phyloP scores from a whole-genome alignment of 2,113 vertebrate species.

The Trachemys scripta region DNA sequence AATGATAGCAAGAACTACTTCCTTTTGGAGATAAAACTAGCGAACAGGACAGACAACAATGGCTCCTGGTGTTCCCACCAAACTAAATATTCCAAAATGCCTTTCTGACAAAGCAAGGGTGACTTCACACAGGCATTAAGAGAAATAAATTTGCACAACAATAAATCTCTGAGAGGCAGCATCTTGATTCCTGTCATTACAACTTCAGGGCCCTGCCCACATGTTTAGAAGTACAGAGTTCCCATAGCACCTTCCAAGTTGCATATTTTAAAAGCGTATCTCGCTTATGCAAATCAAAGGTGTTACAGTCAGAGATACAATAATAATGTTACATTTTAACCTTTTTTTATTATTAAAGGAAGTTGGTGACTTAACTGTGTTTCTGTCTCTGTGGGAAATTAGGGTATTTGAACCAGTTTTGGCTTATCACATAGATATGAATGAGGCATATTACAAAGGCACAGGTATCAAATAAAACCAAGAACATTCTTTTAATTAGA shows the following conservation, averaged over 20 bases:
- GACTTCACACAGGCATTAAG: background rate
- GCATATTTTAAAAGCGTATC: background rate
- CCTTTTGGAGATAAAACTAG: constrained; percentile 1
- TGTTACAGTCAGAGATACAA: background rate
- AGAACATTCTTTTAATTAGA: constrained; percentile 42
- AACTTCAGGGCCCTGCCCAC: fast-evolving
- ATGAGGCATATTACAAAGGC: constrained; percentile 65
- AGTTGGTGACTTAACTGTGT: constrained; percentile 34
- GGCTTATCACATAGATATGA: constrained; percentile 53
- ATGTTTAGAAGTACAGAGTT: background rate
- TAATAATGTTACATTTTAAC: background rate
- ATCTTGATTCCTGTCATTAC: background rate
- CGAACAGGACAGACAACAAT: background rate
- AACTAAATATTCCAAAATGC: constrained; percentile 37
- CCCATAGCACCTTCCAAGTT: background rate
- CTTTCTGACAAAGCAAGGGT: constrained; percentile 20
- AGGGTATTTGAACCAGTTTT: constrained; percentile 54
- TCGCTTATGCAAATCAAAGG: background rate
- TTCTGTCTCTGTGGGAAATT: constrained; percentile 48
- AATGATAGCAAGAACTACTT: constrained; percentile 8
- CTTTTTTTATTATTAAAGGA: fast-evolving
- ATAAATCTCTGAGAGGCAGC: background rate
- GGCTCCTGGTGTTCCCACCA: background rate
- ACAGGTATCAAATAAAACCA: constrained; percentile 70
- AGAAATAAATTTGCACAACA: constrained; percentile 26